Evolutionary conservation across 2,797 vertebrate genomes (phyloP), one percentile per base, ranked within the genome.

Genomic region (Aselliscus stoliczkanus): DNA sequence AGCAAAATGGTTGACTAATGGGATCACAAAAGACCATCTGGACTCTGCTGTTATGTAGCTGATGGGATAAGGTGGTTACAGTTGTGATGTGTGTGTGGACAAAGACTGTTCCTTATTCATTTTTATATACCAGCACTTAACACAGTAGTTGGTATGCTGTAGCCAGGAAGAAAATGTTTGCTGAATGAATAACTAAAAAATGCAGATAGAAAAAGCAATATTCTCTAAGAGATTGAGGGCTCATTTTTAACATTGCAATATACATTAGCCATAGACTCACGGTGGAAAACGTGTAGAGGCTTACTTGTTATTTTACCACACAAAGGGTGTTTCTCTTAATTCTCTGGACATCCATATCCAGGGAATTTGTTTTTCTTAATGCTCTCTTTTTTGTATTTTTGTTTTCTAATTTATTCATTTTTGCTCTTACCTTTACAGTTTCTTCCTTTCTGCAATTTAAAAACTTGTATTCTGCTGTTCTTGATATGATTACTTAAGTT

Each of bases 231-330:
- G 80, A 23, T 15, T 25, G 64, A 34, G 25, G n/a, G 20, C 50
- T 64, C 50, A 10, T 42, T 67, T 67, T 81, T 23, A 20, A 2
- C 6, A 10, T 0, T 10, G 8, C 4, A 39, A 11, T 5, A 11
- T 5, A 2, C 1, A 1, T 34, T 21, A 64, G n/a, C 52, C 11
- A 0, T 3, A 31, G 72, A 62, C 27, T 17, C 15, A 2, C 34
- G 5, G 3, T 7, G 39, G 47, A 47, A 21, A 12, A 18, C 0
- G 4, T 1, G n/a, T 2, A 20, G 27, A 44, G 8, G 18, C 12
- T 56, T 18, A 7, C 75, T 52, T 39, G 2, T 12, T 81, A 0
- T 27, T 64, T 75, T 54, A 12, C 14, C 27, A 13, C 23, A 0
- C 25, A 8, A n/a, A 31, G 10, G 14, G 23, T 13, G 1, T 20